Evolutionary conservation across 2,888 invertebrate genomes (phyloP).

Genomic region (Invenusta paracnida): DNA sequence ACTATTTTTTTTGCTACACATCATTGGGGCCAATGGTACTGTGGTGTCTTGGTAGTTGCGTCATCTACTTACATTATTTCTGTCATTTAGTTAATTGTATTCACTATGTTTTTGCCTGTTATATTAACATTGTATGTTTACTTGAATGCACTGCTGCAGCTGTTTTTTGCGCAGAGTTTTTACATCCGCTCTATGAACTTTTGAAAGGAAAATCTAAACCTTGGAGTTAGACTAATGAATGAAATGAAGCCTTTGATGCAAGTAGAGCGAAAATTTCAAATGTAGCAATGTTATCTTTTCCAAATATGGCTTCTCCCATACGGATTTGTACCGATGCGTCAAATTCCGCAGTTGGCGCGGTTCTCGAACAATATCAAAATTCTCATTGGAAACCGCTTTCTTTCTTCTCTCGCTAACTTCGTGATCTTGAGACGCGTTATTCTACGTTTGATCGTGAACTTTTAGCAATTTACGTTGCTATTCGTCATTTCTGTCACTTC

Average conservation of each 20-base stretch:
- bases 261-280: no score
- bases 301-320: not conserved
- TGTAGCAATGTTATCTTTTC: not conserved
- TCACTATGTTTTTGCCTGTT: no score
- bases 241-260: no score
- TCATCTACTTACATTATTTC: no score
- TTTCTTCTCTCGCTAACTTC: conserved; percentile 19
- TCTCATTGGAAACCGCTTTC: not conserved
- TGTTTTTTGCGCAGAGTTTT: not conserved
- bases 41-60: no score
- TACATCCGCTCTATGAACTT: not conserved
- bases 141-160: no score
- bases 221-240: not conserved
- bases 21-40: no score
- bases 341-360: not conserved
- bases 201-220: not conserved
- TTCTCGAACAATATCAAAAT: not conserved
- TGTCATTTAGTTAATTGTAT: no score
- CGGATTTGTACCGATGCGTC: not conserved
- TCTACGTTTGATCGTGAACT: conserved; percentile 17
- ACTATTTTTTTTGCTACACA: no score
- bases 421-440: not conserved
- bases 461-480: not conserved
- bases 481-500: no score
- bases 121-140: no score